Percentiles rank a stretch among this genome's conserved stretches.
Conservation (phyloP, 2,888 invertebrate genomes). For the Rhingia campestris region DNA sequence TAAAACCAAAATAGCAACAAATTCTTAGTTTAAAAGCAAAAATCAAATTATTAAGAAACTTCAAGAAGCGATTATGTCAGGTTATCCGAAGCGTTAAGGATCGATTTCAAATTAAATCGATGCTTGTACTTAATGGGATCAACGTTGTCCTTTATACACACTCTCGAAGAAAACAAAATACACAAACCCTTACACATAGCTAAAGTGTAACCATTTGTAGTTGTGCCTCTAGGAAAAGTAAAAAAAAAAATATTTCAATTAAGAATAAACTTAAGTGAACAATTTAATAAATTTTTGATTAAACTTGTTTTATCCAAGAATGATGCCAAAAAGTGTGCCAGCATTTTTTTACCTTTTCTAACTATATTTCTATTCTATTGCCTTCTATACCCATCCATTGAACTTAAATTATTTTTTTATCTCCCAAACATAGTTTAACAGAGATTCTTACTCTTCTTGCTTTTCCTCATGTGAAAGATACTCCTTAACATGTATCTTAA, state of each 20-base stretch:
- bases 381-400: neutral
- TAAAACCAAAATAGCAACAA: constrained; percentile 31
- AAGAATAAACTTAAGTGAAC: constrained; percentile 51
- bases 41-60: constrained; percentile 16
- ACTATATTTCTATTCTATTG: constrained; percentile 10
- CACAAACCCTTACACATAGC: constrained; percentile 31
- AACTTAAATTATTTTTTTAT: constrained; percentile 43
- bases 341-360: constrained; percentile 56
- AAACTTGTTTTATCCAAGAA: constrained; percentile 45
- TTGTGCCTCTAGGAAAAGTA: constrained; percentile 74
- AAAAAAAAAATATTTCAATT: constrained; percentile 1
- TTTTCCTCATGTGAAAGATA: constrained; percentile 23
- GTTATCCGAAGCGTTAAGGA: constrained; percentile 55
- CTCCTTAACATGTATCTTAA: constrained; percentile 1
- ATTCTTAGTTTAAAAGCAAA: constrained; percentile 32
- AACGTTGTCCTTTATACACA: constrained; percentile 38
- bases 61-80: constrained; percentile 30
- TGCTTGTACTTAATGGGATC: constrained; percentile 69
- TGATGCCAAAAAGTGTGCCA: constrained; percentile 62
- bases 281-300: constrained; percentile 27
- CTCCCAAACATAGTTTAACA: neutral
- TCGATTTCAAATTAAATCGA: constrained; percentile 53
- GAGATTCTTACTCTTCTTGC: neutral
- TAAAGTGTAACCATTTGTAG: constrained; percentile 67
- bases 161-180: constrained; percentile 20